Evolutionary conservation across 2,113 vertebrate genomes (phyloP), one percentile per base, ranked within the genome.

Genomic region (Oncorhynchus masou): DNA sequence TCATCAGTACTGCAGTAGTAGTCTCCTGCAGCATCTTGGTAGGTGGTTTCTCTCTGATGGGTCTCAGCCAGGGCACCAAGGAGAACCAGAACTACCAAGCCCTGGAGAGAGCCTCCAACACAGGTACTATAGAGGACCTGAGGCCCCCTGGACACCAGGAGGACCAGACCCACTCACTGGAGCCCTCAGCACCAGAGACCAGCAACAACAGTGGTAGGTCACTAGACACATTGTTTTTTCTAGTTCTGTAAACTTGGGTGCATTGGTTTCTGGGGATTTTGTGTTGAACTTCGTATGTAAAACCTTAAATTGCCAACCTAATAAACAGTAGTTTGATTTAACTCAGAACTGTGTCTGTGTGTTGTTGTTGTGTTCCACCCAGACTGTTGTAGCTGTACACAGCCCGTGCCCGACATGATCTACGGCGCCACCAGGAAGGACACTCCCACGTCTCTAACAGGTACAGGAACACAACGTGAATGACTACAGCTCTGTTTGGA

Each of bases 31-130:
- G 96, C 70, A 94, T 99, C 70, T n/a, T 92, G 45, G 85, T 96
- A 0, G 95, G 95, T 0, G 93, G 96, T 0, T 5, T 96, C 15
- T 97, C 96, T 45, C 93, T 99, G 76, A 95, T 98, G 95, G 96
- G 94, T 48, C 95, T 99, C 91, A 96, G 96, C 86, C 95, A 95
- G 79, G 95, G 86, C 27, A 89, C 91, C 75, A 85, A 92, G 39
- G 87, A 92, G 75, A 94, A 95, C 82, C 81, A 86, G 1, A 86
- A 86, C 74, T n/a, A n/a, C n/a, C n/a, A n/a, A n/a, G n/a, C n/a
- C n/a, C n/a, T n/a, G n/a, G n/a, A n/a, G n/a, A n/a, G n/a, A n/a
- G n/a, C n/a, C 27, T 94, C 93, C 64, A 84, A 92, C 0, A 85
- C 80, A 0, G 89, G 84, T 79, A 82, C 88, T 74, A 64, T 5